phyloP scores from a whole-genome alignment of 2,797 vertebrate genomes.

The Sternotherus odoratus region DNA sequence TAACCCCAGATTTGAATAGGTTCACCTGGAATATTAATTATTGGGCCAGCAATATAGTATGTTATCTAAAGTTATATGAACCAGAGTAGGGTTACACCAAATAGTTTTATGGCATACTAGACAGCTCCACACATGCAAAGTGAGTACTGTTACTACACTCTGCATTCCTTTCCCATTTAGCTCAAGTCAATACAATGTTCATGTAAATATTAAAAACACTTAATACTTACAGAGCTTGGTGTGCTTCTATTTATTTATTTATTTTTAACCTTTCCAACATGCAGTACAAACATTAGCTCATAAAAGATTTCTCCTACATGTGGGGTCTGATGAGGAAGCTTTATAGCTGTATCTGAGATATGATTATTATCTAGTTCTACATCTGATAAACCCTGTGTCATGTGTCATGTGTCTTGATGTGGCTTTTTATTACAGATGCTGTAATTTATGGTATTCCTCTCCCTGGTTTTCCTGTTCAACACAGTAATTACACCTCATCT shows the following conservation, averaged over 20 bases:
- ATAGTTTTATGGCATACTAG: not conserved
- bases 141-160: not conserved
- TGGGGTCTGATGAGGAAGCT: not conserved
- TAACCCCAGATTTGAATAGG: not conserved
- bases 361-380: not conserved
- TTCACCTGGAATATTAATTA: not conserved
- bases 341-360: not conserved
- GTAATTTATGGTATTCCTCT: not conserved
- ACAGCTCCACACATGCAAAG: conserved; percentile 4
- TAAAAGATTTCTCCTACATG: not conserved
- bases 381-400: not conserved
- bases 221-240: conserved; percentile 22
- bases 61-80: not conserved
- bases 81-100: not conserved
- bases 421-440: not conserved
- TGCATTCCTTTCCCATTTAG: conserved; percentile 17
- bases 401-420: not conserved
- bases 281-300: not conserved
- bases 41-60: not conserved
- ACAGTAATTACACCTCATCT: not conserved
- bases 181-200: conserved; percentile 10
- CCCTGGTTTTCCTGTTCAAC: not conserved
- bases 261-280: conserved; percentile 29
- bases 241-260: conserved; percentile 11
- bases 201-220: conserved; percentile 25